Evolutionary conservation across 2,113 vertebrate genomes (phyloP), one percentile per base, ranked within the genome.

Genomic region (Rhynchopsitta pachyrhyncha): DNA sequence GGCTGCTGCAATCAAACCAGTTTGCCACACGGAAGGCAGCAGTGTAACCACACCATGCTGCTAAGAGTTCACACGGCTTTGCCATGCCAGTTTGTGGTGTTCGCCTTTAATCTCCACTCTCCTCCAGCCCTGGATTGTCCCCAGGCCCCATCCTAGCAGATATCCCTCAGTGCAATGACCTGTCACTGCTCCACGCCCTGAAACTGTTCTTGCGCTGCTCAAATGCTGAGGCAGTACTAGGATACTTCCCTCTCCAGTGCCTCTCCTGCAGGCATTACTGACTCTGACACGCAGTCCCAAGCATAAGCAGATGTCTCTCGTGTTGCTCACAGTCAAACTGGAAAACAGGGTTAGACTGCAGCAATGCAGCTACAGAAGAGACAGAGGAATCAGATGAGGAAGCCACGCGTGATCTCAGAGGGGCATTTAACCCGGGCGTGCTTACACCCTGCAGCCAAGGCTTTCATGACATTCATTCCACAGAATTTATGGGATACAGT

Each of bases 111-210:
- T 39, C 13, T 19, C 60, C n/a, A 6, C 41, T 20, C 70, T 78
- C 62, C 33, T 70, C 25, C 82, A 64, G 47, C 46, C 60, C 82
- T 94, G 66, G 37, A 42, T 24, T 60, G 12, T 28, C 50, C 52
- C 35, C 90, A 82, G 84, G 74, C 52, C 47, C 46, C 50, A 68
- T 55, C 42, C 90, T 82, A 82, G 87, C 87, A 91, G 37, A 78
- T 11, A n/a, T 46, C 46, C 87, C 77, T 53, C 68, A 29, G 9
- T 11, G 13, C 74, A 74, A 39, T 4, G 47, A 79, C 74, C 93
- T 80, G 67, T 42, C 70, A 37, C 70, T 82, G 5, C n/a, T 50
- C 74, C 46, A 3, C 41, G 52, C 33, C 59, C 89, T 0, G 0
- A 66, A 75, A 33, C 53, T 37, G 12, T 47, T 57, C 64, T 14